Evolutionary conservation across 2,888 invertebrate genomes (phyloP).

Genomic region (Blastobasis adustella): DNA sequence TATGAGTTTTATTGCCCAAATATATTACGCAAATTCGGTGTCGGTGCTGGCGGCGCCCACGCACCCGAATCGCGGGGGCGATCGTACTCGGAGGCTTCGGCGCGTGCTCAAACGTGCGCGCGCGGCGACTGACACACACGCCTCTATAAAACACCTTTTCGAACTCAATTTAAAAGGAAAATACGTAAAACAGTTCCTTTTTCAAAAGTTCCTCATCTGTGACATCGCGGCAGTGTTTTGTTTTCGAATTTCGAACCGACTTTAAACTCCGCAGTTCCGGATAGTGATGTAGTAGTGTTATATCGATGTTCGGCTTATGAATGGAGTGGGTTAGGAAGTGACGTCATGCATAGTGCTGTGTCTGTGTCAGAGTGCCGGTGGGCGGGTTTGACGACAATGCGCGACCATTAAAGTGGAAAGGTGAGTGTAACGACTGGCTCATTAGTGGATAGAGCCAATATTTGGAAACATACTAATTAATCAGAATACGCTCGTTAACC

Average conservation of each 20-base stretch:
- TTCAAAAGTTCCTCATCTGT: constrained; percentile 4
- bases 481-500: too few relatives aligned
- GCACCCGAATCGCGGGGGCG: constrained; percentile 67
- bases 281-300: constrained; percentile 33
- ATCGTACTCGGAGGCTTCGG: constrained; percentile 55
- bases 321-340: constrained; percentile 67
- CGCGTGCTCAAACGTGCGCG: constrained; percentile 66
- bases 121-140: constrained; percentile 58
- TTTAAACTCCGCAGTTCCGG: constrained; percentile 13
- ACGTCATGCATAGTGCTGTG: constrained; percentile 72
- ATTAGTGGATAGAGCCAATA: constrained; percentile 33
- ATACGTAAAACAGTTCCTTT: constrained; percentile 23
- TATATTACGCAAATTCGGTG: constrained; percentile 68
- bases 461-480: constrained; percentile 18
- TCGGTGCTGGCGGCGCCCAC: constrained; percentile 57
- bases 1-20: constrained; percentile 44
- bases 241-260: constrained; percentile 18
- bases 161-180: constrained; percentile 31
- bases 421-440: constrained; percentile 51
- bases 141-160: constrained; percentile 25
- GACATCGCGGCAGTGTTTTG: constrained; percentile 15
- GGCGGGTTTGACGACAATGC: constrained; percentile 65
- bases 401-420: constrained; percentile 66
- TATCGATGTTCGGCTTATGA: constrained; percentile 54
- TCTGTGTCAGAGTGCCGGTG: constrained; percentile 43